Evolutionary conservation across 2,797 vertebrate species (phyloP), one percentile per base, ranked within the genome.

Genomic region (Brachyalestes nurse): DNA sequence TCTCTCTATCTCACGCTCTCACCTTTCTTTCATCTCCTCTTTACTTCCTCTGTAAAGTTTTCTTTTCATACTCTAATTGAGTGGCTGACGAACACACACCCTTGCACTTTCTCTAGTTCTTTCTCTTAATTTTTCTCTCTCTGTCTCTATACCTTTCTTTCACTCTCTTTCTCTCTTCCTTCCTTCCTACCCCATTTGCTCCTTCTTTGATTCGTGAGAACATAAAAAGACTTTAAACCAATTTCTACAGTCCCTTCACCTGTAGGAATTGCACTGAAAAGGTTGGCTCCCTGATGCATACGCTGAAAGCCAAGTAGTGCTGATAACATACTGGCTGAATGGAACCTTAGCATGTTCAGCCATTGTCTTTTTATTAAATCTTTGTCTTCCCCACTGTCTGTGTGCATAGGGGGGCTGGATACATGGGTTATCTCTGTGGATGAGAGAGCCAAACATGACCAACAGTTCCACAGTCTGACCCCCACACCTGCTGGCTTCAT

Each of bases 361-460:
- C 23, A 25, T 61, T 17, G 38, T 58, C 21, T 5, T 21, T 71
- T 21, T 14, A 6, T 5, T 67, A 42, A 40, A 3, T 17, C 0
- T 78, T 21, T 80, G n/a, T 42, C 34, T 81, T 17, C 42, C 49
- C 82, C 78, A 78, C 8, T 82, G 86, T 64, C 84, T 78, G 55
- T n/a, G 47, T 86, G 4, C 66, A 2, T 86, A 96, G 96, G 95
- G 91, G 96, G 95, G 92, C 94, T 97, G 90, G 96, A 99, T 92
- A 93, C 97, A 90, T 99, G 97, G 96, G 94, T 96, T 87, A 97
- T 99, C 91, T 98, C 97, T 57, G 94, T 95, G 90, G 97, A 99
- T 82, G 97, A 99, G 88, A 94, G 98, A 95, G 95, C 95, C 25
- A 99, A 99, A 92, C 96, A 99, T 91, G 97, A 99, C 89, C 97